These are phyloP conservation scores for Pipistrellus nathusii DNA, from an alignment of 2,797 vertebrate genomes.

Conservation along the genomic window DNA sequence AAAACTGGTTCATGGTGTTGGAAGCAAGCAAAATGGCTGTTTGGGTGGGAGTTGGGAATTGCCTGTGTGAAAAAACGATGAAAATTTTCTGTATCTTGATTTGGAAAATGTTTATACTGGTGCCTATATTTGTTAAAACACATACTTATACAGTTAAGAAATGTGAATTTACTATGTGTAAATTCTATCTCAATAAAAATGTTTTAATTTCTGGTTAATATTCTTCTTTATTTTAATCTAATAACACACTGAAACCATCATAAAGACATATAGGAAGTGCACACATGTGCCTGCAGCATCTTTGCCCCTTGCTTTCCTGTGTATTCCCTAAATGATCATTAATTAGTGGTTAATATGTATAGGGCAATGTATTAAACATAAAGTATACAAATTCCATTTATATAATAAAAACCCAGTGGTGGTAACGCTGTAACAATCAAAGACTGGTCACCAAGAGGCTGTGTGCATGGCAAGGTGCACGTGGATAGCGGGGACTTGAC, in stretches of 20 bases:
- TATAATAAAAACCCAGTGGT: too few relatives aligned
- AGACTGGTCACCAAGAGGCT: too few relatives aligned
- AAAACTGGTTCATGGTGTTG: not conserved
- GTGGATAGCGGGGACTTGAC: too few relatives aligned
- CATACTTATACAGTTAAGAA: not conserved
- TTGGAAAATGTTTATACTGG: not conserved
- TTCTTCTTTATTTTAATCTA: not conserved
- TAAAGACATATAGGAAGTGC: not conserved
- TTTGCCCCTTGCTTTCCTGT: not conserved
- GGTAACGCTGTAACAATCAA: too few relatives aligned
- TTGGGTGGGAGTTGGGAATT: not conserved
- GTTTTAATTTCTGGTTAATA: not conserved
- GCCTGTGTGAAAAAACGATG: not conserved
- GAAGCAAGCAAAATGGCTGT: not conserved
- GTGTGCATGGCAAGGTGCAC: too few relatives aligned
- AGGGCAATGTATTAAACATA: not conserved
- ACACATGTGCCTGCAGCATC: not conserved
- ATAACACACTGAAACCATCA: not conserved
- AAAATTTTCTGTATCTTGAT: not conserved
- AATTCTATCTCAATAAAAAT: not conserved
- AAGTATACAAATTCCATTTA: not conserved
- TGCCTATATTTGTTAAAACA: constrained; percentile 5
- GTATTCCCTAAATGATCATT: not conserved
- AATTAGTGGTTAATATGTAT: not conserved
- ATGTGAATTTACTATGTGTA: not conserved